Conservation (phyloP, 2,113 vertebrate species). For the Pogonocichla stellata region DNA sequence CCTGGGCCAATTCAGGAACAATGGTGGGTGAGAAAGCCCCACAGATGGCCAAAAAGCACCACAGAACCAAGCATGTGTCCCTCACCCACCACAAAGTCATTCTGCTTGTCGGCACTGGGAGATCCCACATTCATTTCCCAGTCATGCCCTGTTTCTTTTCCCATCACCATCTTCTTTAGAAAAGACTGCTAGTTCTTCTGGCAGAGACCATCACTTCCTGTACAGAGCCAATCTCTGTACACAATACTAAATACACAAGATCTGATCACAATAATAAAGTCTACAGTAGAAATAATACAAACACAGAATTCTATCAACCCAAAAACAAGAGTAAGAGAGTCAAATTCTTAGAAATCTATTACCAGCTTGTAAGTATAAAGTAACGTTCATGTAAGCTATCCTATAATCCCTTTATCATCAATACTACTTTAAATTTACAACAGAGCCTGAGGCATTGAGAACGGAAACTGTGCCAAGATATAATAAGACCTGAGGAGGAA, state of each 20-base stretch:
- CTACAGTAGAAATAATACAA: background rate
- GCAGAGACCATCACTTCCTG: background rate
- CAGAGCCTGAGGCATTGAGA: background rate
- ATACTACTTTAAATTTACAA: background rate
- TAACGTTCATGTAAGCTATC: background rate
- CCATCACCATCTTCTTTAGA: background rate
- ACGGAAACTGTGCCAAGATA: background rate
- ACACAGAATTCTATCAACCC: background rate
- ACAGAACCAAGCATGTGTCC: background rate
- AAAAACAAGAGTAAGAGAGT: background rate
- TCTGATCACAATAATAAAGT: background rate
- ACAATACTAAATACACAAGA: too few relatives aligned
- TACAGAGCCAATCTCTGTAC: background rate
- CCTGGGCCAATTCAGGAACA: background rate
- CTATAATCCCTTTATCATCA: background rate
- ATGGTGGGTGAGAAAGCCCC: background rate
- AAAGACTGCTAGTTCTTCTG: background rate
- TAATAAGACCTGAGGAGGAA: background rate
- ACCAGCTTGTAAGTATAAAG: background rate
- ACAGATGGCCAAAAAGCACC: background rate
- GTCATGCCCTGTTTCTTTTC: background rate
- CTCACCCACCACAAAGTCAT: background rate
- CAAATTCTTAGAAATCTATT: background rate
- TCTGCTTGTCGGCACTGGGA: fast-evolving
- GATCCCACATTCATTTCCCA: background rate